These are phyloP conservation scores for Lophura nycthemera DNA, from an alignment of 2,113 vertebrate genomes.

Conservation along the genomic window DNA sequence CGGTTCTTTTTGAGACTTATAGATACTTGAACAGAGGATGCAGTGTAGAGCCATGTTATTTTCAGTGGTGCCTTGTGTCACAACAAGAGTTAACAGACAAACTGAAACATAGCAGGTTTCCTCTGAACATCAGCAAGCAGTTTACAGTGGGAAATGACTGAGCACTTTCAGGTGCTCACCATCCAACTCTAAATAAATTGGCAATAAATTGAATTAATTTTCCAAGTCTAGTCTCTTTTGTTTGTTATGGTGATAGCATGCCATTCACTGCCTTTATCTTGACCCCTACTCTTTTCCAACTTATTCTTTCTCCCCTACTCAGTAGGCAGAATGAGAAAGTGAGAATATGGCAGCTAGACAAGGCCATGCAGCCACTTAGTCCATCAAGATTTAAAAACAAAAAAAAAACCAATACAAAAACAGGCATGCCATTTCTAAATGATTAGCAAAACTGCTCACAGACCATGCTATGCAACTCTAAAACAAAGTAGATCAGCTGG, in stretches of 20 bases:
- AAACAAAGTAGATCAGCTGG: not conserved
- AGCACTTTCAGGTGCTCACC: not conserved
- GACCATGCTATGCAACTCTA: not conserved
- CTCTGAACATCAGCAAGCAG: not conserved
- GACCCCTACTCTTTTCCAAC: not conserved
- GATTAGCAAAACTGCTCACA: not conserved
- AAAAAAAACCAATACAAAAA: not conserved
- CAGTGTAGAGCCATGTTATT: not conserved
- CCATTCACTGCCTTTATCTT: not conserved
- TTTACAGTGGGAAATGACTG: not conserved
- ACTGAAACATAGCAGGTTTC: not conserved
- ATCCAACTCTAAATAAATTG: not conserved
- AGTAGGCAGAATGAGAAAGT: not conserved
- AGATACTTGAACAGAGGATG: not conserved
- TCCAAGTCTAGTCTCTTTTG: not conserved
- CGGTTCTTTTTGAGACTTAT: not conserved
- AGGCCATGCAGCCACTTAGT: not conserved
- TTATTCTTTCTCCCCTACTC: not conserved
- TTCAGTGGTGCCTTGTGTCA: not conserved
- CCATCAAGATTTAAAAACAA: not conserved
- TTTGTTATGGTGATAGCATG: rapidly evolving
- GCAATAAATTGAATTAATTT: not conserved
- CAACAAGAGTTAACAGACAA: not conserved
- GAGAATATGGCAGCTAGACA: rapidly evolving
- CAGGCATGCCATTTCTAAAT: not conserved